Evolutionary conservation across 2,797 vertebrate species (phyloP).

Genomic region (Buphagus erythrorhynchus): DNA sequence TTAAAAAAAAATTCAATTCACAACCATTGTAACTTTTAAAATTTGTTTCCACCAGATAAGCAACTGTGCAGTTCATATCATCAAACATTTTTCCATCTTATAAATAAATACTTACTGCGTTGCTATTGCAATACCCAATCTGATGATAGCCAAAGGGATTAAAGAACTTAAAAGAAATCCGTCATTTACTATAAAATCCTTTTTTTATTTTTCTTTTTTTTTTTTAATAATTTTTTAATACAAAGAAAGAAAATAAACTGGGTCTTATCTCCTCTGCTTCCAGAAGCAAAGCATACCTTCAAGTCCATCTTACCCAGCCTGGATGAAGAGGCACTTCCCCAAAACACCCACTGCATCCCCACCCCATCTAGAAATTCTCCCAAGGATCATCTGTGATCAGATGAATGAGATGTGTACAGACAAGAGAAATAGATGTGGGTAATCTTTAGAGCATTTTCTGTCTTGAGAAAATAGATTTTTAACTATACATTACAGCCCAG

Average conservation of each 20-base stretch:
- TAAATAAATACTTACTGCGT: not conserved
- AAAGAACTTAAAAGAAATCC: not conserved
- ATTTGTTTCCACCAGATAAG: not conserved
- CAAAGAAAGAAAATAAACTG: not conserved
- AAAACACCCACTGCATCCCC: fast-evolving
- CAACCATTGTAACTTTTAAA: not conserved
- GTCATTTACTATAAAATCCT: not conserved
- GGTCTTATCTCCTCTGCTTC: not conserved
- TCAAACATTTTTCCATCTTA: not conserved
- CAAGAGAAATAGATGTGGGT: not conserved
- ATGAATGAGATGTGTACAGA: not conserved
- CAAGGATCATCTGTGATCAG: not conserved
- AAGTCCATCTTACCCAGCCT: not conserved
- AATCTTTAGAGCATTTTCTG: not conserved
- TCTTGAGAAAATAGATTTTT: not conserved
- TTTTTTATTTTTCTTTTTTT: not conserved
- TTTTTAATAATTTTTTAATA: not conserved
- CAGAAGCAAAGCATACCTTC: not conserved
- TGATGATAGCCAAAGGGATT: not conserved
- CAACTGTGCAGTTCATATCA: not conserved
- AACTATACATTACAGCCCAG: not conserved
- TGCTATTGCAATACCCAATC: not conserved
- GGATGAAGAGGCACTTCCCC: not conserved
- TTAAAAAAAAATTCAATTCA: not conserved
- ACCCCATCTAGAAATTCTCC: not conserved